phyloP scores from a whole-genome alignment of 2,888 invertebrate genomes.

The Lepas anatifera region DNA sequence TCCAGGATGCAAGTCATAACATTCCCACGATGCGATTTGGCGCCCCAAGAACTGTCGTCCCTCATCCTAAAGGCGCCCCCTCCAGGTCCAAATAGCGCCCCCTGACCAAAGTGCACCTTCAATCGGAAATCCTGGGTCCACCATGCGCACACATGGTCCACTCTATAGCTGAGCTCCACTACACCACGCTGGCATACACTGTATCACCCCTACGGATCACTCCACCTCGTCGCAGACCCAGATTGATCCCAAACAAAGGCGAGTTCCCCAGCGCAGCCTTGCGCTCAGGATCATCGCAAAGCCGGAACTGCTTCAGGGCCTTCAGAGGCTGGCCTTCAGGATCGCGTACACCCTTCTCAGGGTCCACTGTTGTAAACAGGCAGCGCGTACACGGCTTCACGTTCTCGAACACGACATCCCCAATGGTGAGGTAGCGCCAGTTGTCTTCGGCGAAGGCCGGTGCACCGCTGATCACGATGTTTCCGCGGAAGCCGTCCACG shows the following conservation, averaged over 20 bases:
- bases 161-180: too few species aligned
- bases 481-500: constrained; percentile 50
- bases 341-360: constrained; percentile 48
- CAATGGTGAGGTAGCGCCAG: constrained; percentile 59
- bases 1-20: too few species aligned
- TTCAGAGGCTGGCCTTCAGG: constrained; percentile 48
- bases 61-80: too few species aligned
- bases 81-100: too few species aligned
- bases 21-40: too few species aligned
- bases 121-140: too few species aligned
- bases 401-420: constrained; percentile 47
- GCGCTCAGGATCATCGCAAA: not conserved
- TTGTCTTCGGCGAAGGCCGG: constrained; percentile 47
- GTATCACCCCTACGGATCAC: constrained; percentile 40
- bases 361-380: constrained; percentile 55
- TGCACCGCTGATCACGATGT: constrained; percentile 50
- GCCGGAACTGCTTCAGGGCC: constrained; percentile 48
- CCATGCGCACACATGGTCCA: too few species aligned
- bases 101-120: too few species aligned
- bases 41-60: too few species aligned
- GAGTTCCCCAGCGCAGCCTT: constrained; percentile 25
- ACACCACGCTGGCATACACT: too few species aligned
- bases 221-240: constrained; percentile 38
- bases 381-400: constrained; percentile 56
- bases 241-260: constrained; percentile 41